Evolutionary conservation across 2,888 invertebrate genomes (phyloP), one percentile per base, ranked within the genome.

Genomic region (Caprella mutica): DNA sequence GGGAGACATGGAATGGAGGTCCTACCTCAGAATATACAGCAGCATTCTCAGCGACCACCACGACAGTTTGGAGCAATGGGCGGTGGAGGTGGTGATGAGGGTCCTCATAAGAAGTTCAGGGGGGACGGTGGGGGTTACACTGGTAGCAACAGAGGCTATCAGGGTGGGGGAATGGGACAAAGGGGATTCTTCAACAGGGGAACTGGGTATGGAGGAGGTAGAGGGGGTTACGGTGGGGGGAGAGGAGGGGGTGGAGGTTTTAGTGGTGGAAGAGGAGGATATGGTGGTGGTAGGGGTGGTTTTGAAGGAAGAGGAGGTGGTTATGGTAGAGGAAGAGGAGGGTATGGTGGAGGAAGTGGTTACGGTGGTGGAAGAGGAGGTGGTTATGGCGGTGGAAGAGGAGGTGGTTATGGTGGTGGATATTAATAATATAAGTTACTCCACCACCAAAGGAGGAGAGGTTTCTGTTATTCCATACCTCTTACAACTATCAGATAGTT

Each of bases 1-100:
- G 87, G 88, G 0, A 84, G 86, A 68, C 80, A 77, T 69, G 78
- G 79, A 55, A 78, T 87, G 66, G 30, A 27, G 24, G 30, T 30
- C 14, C 3, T 33, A 33, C 8, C 14, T 9, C 33, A 33, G 14
- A 14, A 33, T 8, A 14, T 8, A n/a, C 6, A 21, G 6, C 6
- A 17, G 14, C 21, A 2, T 21, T 26, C 43, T 14, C 29, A 14
- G 19, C n/a, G 42, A 23, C 39, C 46, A 17, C 38, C 44, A 14
- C 40, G 46, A 6, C 24, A 30, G 38, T 55, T 53, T 44, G 55
- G n/a, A n/a, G n/a, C n/a, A n/a, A n/a, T n/a, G n/a, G n/a, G n/a
- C n/a, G n/a, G 57, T 1, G 27, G 44, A 3, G 17, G 40, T 29
- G 39, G 17, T 2, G 56, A 53, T 5, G 63, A 54, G 26, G 65